Evolutionary conservation across 2,797 vertebrate genomes (phyloP), one percentile per base, ranked within the genome.

Genomic region (Pachyuromys duprasi): DNA sequence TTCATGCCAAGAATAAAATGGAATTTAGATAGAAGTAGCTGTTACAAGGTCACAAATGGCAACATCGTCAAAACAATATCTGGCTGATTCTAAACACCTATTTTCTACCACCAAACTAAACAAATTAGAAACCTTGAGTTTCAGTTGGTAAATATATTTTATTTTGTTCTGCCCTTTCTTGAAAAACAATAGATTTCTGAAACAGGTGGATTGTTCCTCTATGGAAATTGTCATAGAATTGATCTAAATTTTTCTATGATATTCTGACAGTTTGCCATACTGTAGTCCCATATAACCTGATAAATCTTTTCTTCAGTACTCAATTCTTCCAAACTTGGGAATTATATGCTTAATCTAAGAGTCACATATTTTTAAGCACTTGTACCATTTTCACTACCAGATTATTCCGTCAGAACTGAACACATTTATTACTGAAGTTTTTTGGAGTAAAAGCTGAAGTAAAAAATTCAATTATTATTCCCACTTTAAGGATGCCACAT

Each of bases 281-380:
- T 79, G 57, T 90, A 63, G 4, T 75, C 33, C 36, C 36, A 53
- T 36, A 79, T 90, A 2, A 15, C 65, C 39, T 83, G 88, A 86
- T 88, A 28, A 76, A 33, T 69, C 87, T 96, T 94, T 90, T 90
- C 36, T 80, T 94, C 55, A 93, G 67, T 3, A 39, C 3, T 6
- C 49, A 3, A 91, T 91, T 86, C 11, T 65, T 36, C 39, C 9
- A 80, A 93, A 76, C n/a, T n/a, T 88, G 55, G 49, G 6, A 87
- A 83, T 69, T 84, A 18, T 89, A 86, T 53, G 53, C 60, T 14
- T 76, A 83, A 22, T 17, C 2, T 39, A 72, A 36, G 15, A 4
- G 1, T 26, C 65, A 87, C 11, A 26, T 39, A 18, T 76, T 88
- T 80, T 45, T 74, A 3, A 6, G 67, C 15, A 67, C 3, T 69